A percentile compares a stretch with the other conserved stretches of the same genome.
These are phyloP conservation scores for Drosophila burlai DNA, from an alignment of 1,140 invertebrate genomes.

Conservation along the genomic window DNA sequence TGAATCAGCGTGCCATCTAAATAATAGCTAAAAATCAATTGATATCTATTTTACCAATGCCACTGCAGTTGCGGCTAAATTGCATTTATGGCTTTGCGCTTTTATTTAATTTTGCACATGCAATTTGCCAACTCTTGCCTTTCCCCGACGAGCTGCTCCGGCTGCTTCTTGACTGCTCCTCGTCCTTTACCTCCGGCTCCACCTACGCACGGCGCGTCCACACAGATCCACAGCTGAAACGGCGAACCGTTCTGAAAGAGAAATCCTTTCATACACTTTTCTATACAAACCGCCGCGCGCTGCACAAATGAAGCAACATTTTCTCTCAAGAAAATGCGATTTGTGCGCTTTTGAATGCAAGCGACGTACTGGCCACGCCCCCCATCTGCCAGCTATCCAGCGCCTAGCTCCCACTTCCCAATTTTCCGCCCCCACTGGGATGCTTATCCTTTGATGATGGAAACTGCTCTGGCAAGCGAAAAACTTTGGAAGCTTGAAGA, in stretches of 20 bases:
- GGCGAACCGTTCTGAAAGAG: conserved; percentile 34
- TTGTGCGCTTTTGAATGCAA: conserved; percentile 82
- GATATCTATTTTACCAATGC: conserved; percentile 76
- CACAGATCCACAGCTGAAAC: conserved; percentile 10
- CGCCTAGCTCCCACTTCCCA: background rate
- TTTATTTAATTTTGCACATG: conserved; percentile 75
- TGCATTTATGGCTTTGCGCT: conserved; percentile 80
- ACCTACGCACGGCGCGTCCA: conserved; percentile 42
- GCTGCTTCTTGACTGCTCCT: conserved; percentile 18
- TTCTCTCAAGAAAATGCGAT: conserved; percentile 81
- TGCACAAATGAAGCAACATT: conserved; percentile 83
- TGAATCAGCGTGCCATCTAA: conserved; percentile 60
- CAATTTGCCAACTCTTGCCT: conserved; percentile 54
- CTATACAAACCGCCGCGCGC: conserved; percentile 74
- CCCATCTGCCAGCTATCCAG: conserved; percentile 3
- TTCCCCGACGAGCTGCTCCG: background rate
- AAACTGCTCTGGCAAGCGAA: conserved; percentile 74
- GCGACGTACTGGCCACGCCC: conserved; percentile 64
- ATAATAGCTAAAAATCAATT: conserved; percentile 78
- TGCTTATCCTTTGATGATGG: conserved; percentile 76
- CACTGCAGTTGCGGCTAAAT: conserved; percentile 66
- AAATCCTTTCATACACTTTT: conserved; percentile 81
- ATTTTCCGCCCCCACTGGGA: conserved; percentile 26
- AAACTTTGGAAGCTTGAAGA: conserved; percentile 53
- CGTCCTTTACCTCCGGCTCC: conserved; percentile 13